Percentiles rank a stretch among this genome's conserved stretches.
These are phyloP conservation scores for Portunus trituberculatus DNA, from an alignment of 1,140 invertebrate genomes.

Conservation along the genomic window DNA sequence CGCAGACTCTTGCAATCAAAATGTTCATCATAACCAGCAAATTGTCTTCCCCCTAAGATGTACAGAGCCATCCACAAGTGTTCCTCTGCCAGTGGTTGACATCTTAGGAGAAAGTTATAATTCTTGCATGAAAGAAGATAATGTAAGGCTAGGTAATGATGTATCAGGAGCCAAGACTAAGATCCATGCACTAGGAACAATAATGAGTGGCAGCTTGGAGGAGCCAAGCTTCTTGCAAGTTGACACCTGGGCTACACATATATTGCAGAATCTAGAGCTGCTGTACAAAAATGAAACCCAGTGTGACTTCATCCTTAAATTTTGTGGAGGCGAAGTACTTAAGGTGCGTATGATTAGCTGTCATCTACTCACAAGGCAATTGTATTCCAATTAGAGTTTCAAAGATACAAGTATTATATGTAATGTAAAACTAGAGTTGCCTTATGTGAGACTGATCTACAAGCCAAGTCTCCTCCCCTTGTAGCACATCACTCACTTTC, in stretches of 20 bases:
- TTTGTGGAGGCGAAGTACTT: slow-evolving; percentile 38
- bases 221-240: slow-evolving; percentile 4
- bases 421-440: too few relatives aligned
- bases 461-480: too few relatives aligned
- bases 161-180: not conserved
- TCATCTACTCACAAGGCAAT: too few relatives aligned
- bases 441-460: too few relatives aligned
- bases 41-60: not conserved
- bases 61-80: not conserved
- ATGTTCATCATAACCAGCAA: not conserved
- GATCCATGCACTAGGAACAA: not conserved
- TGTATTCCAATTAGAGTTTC: too few relatives aligned
- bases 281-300: slow-evolving; percentile 44
- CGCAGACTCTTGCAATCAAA: not conserved
- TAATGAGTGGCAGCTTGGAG: not conserved
- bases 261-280: slow-evolving; percentile 51
- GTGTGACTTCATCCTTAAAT: slow-evolving; percentile 60
- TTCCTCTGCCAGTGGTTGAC: not conserved
- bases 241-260: slow-evolving; percentile 53
- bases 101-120: not conserved
- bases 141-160: not conserved
- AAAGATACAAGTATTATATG: too few relatives aligned
- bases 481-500: too few relatives aligned
- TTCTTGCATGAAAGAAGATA: not conserved
- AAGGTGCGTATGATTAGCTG: slow-evolving; percentile 37